phyloP scores from a whole-genome alignment of 2,888 invertebrate species.

The Habroteleia sp. region DNA sequence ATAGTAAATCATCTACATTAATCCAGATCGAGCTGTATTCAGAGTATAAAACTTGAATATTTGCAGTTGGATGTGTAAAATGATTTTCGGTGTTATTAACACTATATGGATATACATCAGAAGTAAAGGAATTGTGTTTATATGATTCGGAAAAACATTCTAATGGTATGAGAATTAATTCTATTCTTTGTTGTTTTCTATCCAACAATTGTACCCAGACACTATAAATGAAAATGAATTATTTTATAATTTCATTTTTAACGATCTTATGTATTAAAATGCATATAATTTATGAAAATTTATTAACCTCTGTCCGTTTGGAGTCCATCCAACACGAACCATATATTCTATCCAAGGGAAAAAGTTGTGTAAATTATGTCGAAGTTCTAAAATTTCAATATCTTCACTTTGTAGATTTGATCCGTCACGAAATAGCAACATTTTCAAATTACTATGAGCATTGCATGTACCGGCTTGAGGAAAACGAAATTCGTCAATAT shows the following conservation, averaged over 20 bases:
- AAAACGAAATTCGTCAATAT: conserved; percentile 93
- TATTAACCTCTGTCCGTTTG: conserved; percentile 90
- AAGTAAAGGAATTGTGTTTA: conserved; percentile 42
- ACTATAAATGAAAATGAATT: conserved; percentile 82
- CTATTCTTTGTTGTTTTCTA: conserved; percentile 91
- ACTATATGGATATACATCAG: conserved; percentile 77
- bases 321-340: conserved; percentile 97
- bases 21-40: conserved; percentile 92
- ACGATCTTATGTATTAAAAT: too few species aligned
- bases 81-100: conserved; percentile 82
- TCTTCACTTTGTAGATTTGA: conserved; percentile 87
- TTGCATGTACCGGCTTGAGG: conserved; percentile 94
- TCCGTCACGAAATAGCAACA: conserved; percentile 89
- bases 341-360: conserved; percentile 98
- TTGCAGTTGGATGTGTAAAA: conserved; percentile 78
- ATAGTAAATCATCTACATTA: conserved; percentile 94
- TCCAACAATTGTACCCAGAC: conserved; percentile 96
- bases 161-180: conserved; percentile 90
- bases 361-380: conserved; percentile 88
- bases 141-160: conserved; percentile 86
- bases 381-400: conserved; percentile 88
- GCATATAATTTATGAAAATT: too few species aligned
- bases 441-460: conserved; percentile 92
- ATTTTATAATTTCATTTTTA: too few species aligned
- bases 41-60: conserved; percentile 84